phyloP scores from a whole-genome alignment of 2,888 invertebrate species.

The Buathra laborator region DNA sequence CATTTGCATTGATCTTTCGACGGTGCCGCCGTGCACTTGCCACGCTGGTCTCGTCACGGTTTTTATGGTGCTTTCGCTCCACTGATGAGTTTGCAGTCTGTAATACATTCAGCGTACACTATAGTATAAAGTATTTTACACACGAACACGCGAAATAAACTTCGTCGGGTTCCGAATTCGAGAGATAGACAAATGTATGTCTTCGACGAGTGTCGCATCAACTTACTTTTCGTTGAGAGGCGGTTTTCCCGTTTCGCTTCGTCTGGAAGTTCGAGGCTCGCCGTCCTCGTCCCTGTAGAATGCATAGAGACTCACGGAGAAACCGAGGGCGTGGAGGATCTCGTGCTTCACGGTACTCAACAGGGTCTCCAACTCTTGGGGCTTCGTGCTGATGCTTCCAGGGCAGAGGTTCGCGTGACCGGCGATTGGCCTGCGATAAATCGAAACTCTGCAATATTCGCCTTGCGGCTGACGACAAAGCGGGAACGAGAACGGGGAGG shows the following conservation, averaged over 20 bases:
- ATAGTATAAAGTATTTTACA: not conserved
- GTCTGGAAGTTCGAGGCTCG: constrained; percentile 92
- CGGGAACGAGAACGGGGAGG: constrained; percentile 7
- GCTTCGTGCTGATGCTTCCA: constrained; percentile 95
- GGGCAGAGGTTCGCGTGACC: constrained; percentile 99
- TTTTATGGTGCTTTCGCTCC: constrained; percentile 95
- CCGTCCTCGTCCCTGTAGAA: constrained; percentile 97
- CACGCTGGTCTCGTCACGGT: constrained; percentile 90
- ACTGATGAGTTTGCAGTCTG: constrained; percentile 96
- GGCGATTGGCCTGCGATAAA: constrained; percentile 93
- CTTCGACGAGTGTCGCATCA: not conserved
- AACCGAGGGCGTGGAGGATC: constrained; percentile 98
- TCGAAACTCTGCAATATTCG: constrained; percentile 67
- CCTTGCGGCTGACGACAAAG: constrained; percentile 12
- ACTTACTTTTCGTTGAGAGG: constrained; percentile 94
- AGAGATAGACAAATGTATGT: not conserved
- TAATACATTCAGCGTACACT: not conserved
- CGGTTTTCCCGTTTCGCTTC: constrained; percentile 95
- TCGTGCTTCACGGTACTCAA: constrained; percentile 99
- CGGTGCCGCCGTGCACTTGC: constrained; percentile 92
- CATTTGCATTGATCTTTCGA: constrained; percentile 92
- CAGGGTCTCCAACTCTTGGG: constrained; percentile 95
- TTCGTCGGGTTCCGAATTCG: not conserved
- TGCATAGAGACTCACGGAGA: constrained; percentile 98
- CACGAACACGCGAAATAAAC: not conserved